Conservation (phyloP, 2,797 vertebrate genomes). For the Apogon hyalosoma region DNA sequence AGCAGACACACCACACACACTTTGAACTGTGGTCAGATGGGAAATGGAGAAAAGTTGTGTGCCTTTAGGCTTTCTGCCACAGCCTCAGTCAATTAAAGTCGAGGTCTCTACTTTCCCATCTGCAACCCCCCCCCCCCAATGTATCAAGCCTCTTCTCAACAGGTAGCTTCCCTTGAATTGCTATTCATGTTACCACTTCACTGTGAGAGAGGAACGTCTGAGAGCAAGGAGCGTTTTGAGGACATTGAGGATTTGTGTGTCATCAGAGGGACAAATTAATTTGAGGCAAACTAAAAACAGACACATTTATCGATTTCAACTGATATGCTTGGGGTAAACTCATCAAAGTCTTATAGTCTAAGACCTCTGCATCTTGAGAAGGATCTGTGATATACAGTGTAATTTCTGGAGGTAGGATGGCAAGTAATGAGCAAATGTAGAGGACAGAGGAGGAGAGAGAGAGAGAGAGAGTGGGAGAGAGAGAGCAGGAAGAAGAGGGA, state of each 20-base stretch:
- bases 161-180: slow-evolving; percentile 69
- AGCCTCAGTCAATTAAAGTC: slow-evolving; percentile 61
- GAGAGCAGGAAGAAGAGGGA: slow-evolving; percentile 46
- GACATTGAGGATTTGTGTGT: slow-evolving; percentile 5
- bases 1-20: slow-evolving; percentile 12
- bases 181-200: slow-evolving; percentile 69
- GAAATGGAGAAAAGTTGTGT: slow-evolving; percentile 72
- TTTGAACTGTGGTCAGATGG: slow-evolving; percentile 59
- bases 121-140: slow-evolving; percentile 72
- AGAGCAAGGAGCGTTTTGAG: slow-evolving; percentile 16
- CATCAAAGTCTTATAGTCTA: slow-evolving; percentile 81
- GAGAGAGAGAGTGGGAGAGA: slow-evolving; percentile 73
- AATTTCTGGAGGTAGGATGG: slow-evolving; percentile 81
- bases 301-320: slow-evolving; percentile 72
- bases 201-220: slow-evolving; percentile 20
- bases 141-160: slow-evolving; percentile 74
- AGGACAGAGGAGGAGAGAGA: slow-evolving; percentile 42
- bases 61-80: slow-evolving; percentile 58
- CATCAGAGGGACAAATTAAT: slow-evolving; percentile 25
- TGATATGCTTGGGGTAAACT: slow-evolving; percentile 77
- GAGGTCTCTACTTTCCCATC: slow-evolving; percentile 68
- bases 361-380: slow-evolving; percentile 82
- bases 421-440: slow-evolving; percentile 50
- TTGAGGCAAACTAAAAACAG: slow-evolving; percentile 25
- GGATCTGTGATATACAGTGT: slow-evolving; percentile 78